Percentiles rank a stretch among this genome's conserved stretches.
These are phyloP conservation scores for Drosophila crucigera DNA, from an alignment of 2,888 invertebrate genomes.

Conservation along the genomic window DNA sequence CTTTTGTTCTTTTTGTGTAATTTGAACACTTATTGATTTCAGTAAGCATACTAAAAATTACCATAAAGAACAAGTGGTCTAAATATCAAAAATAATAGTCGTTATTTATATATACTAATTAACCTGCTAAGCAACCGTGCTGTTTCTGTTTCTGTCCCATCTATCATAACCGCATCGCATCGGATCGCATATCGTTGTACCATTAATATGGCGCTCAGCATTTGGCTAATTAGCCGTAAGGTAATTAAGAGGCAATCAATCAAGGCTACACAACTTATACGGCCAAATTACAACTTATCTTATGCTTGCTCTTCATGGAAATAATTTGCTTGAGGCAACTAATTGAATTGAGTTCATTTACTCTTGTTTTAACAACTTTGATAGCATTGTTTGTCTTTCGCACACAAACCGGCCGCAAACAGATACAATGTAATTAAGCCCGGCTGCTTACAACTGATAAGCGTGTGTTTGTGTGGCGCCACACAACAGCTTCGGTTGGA, in stretches of 20 bases:
- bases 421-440: slow-evolving; percentile 42
- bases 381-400: slow-evolving; percentile 12
- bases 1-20: neutral
- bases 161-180: neutral
- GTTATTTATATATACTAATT: neutral
- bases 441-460: neutral
- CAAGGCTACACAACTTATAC: slow-evolving; percentile 34
- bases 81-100: neutral
- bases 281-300: slow-evolving; percentile 45
- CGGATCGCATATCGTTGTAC: neutral
- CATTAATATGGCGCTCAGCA: slow-evolving; percentile 28
- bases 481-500: neutral
- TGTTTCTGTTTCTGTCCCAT: neutral
- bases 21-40: neutral
- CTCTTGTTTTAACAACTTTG: slow-evolving; percentile 30
- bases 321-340: slow-evolving; percentile 39
- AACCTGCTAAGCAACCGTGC: neutral
- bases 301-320: slow-evolving; percentile 9
- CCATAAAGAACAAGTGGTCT: neutral
- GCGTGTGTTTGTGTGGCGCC: slow-evolving; percentile 13
- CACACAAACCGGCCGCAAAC: neutral
- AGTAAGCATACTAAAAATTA: neutral
- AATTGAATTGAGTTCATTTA: slow-evolving; percentile 53
- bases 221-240: slow-evolving; percentile 51
- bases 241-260: slow-evolving; percentile 75